Base-by-base conservation (phyloP, 2,888 invertebrate genomes). In the Bombylius major region DNA sequence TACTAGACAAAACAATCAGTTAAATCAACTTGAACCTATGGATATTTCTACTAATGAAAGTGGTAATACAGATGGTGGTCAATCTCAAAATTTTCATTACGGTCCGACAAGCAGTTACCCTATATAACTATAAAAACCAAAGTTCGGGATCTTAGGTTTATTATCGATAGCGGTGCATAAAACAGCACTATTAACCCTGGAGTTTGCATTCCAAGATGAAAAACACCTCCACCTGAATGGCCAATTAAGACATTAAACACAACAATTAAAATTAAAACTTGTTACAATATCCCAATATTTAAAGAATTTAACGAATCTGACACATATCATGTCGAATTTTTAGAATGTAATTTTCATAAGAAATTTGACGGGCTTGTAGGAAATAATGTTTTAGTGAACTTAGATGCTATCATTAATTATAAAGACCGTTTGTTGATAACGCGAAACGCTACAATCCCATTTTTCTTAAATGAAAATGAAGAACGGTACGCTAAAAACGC, bases 351-450 rank as follows among this genome's bases (percentile, higher is more conserved):
- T 13, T 48, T 51, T 51, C 47, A 47, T 39, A 14, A 56, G 13
- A n/a, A 36, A 14, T 56, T 56, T 32, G 56, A 53, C 13, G 53
- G 56, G n/a, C 32, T 56, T 33, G 50, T 56, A 36, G 57, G 54
- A 14, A 57, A 54, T 39, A 54, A 57, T 23, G 46, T 57, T 13
- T 12, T 51, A 12, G 47, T 54, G 4, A n/a, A 34, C 13, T 34
- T 54, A 33, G 51, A 50, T 12, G 47, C 42, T 9, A 33, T 36
- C 6, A 47, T 52, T 8, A 39, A 52, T 34, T 47, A 14, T 23
- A 52, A 52, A 46, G 4, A 52, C 4, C 11, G 14, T 5, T 9
- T 52, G 5, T 13, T 52, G 14, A 32, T 13, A 8, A 52, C 52
- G 7, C 44, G 51, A 9, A 51, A 51, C 32, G 51, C 51, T 31